Conservation (phyloP, 2,797 vertebrate genomes). For the Saguinus oedipus region DNA sequence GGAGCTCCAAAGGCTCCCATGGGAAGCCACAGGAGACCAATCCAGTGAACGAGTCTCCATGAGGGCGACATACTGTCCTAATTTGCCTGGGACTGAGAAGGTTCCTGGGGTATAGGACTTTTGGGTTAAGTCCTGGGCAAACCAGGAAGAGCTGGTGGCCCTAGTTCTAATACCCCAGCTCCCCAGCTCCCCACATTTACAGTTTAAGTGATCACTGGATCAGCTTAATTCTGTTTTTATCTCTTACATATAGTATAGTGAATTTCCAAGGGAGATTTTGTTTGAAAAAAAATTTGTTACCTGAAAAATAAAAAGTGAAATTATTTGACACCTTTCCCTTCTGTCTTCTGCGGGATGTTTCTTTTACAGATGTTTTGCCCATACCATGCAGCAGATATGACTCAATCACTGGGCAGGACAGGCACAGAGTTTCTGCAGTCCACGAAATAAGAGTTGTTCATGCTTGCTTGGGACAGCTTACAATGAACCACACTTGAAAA, state of each 20-base stretch:
- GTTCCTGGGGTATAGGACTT: neutral
- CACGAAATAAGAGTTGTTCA: rapidly evolving
- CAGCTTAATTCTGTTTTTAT: neutral
- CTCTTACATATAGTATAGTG: neutral
- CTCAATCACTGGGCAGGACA: neutral
- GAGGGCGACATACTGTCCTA: neutral
- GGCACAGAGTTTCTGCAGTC: neutral
- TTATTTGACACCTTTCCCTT: neutral
- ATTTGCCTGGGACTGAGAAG: neutral
- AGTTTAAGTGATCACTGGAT: neutral
- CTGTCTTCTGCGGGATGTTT: neutral
- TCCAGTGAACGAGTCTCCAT: neutral
- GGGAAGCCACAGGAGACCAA: neutral
- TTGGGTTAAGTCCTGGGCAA: neutral
- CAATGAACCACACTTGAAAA: neutral
- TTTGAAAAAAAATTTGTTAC: neutral
- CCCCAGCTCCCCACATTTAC: neutral
- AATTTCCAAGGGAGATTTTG: neutral
- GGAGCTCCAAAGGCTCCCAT: neutral
- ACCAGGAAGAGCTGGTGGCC: neutral
- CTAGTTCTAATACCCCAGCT: neutral
- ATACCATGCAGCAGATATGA: rapidly evolving
- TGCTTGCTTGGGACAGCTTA: neutral
- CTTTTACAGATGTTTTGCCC: neutral
- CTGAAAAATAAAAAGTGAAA: neutral